Evolutionary conservation across 2,888 invertebrate genomes (phyloP), one percentile per base, ranked within the genome.

Genomic region (Orthosia gracilis): DNA sequence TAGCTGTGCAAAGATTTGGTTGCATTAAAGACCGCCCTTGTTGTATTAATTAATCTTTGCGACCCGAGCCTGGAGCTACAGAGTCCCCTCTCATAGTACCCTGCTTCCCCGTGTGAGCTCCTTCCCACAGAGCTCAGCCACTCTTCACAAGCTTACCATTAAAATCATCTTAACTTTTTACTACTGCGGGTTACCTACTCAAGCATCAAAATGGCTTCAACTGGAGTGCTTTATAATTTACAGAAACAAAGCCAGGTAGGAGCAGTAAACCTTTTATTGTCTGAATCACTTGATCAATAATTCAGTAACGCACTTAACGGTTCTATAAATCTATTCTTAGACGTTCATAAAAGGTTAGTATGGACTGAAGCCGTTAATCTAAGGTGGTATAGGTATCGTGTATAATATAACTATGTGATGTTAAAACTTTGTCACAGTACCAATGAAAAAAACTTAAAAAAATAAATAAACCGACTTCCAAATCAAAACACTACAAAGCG

Each of bases 321-420:
- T 54, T 61, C 77, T 31, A 76, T 82, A 77, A 80, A 72, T 76
- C 82, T 81, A 81, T 82, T 79, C 17, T 83, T 79, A 67, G 69
- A 45, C 23, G 13, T 45, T 64, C 58, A 76, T 80, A 58, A 72
- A 75, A 80, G 76, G 77, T 74, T 73, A 58, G 18, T 68, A 68
- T 47, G n/a, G 26, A 66, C 47, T 54, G 3, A 47, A 63, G 15
- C 26, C 62, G 50, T 71, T 69, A 68, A 62, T 69, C 65, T 49
- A 52, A 31, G 15, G 59, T n/a, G 17, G 13, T 54, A 54, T 70
- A 59, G n/a, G 13, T 61, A 31, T 31, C n/a, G 3, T 50, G 17
- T 50, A 50, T 73, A 54, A 31, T 47, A 18, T 69, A 45, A 3
- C 1, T 17, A 31, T 5, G 18, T 26, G 12, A 47, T 3, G n/a